Base-by-base conservation (phyloP, 2,113 vertebrate species). In the Laterallus jamaicensis region DNA sequence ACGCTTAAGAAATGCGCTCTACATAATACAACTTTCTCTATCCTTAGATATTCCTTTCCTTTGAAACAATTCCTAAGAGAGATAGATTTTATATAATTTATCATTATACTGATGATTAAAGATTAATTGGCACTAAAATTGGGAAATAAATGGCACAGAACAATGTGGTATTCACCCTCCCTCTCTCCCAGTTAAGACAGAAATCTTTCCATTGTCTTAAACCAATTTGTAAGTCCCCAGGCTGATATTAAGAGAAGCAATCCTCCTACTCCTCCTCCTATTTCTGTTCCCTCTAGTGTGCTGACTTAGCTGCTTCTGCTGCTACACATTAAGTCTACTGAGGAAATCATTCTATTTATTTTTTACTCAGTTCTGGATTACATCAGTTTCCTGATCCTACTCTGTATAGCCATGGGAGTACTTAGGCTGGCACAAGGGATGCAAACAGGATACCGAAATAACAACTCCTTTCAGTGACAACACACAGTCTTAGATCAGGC, bases 351-450 rank as follows among this genome's bases (percentile, higher is more conserved):
- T 84, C 66, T 77, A 44, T 91, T 91, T 90, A 47, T 85, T 93
- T 96, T 93, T 77, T 0, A 82, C 39, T 93, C 14, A 2, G 67
- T 44, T 77, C 59, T 70, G 28, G 90, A 90, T 92, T 69, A 93
- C 90, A 88, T 94, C 75, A 86, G 82, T 90, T 96, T 96, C 92
- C 92, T 83, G 75, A 83, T 58, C n/a, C 64, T 77, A 59, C 71
- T 80, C 71, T 82, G 54, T 22, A 77, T 1, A 93, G 86, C 31
- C 68, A 86, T 4, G 3, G 39, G 67, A 92, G 28, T 31, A 94
- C 44, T 92, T 54, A 31, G 50, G 40, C 68, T 90, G 82, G 87
- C 81, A 94, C 31, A 66, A 74, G 81, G 52, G 67, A 90, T 55
- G 37, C 75, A 82, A 93, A 96, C 67, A 94, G 88, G 88, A 96